A percentile compares a stretch with the other conserved stretches of the same genome.
Conservation (phyloP, 2,888 invertebrate genomes). For the Drosophila flavopinicola region DNA sequence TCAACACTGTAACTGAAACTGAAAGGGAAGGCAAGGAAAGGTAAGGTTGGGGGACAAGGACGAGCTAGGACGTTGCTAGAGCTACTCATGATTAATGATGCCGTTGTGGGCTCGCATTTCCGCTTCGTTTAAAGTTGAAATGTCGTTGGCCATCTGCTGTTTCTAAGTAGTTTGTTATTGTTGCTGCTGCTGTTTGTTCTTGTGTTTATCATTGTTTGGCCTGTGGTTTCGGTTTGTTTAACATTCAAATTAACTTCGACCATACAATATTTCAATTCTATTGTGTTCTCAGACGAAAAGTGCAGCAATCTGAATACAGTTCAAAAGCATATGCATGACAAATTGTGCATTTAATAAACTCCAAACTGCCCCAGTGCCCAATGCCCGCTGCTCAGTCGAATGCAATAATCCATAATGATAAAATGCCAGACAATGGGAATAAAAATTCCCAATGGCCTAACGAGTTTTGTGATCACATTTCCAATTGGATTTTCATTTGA, state of each 20-base stretch:
- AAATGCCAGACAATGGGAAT: slow-evolving; percentile 26
- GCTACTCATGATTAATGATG: slow-evolving; percentile 76
- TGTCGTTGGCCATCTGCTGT: slow-evolving; percentile 54
- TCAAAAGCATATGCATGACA: slow-evolving; percentile 5
- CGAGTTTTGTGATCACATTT: slow-evolving; percentile 33
- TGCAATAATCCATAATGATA: slow-evolving; percentile 22
- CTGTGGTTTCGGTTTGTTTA: slow-evolving; percentile 67
- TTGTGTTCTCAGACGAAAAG: slow-evolving; percentile 2
- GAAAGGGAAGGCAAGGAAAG: slow-evolving; percentile 8
- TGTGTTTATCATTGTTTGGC: slow-evolving; percentile 51
- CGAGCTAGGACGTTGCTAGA: slow-evolving; percentile 14
- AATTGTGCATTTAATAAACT: slow-evolving; percentile 14
- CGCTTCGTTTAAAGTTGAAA: slow-evolving; percentile 78
- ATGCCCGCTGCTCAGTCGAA: not conserved
- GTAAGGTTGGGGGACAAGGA: not conserved
- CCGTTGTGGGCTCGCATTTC: slow-evolving; percentile 61
- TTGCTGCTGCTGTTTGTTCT: slow-evolving; percentile 16
- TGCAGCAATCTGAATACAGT: slow-evolving; percentile 10
- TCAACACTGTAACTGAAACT: slow-evolving; percentile 40
- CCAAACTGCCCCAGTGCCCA: too few species aligned
- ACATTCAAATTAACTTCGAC: slow-evolving; percentile 63
- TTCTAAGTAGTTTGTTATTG: slow-evolving; percentile 20
- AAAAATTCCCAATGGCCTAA: slow-evolving; percentile 36
- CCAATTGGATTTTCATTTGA: slow-evolving; percentile 38
- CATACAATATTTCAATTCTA: slow-evolving; percentile 36